Evolutionary conservation across 2,888 invertebrate species (phyloP), one percentile per base, ranked within the genome.

Genomic region (Acronicta alni): DNA sequence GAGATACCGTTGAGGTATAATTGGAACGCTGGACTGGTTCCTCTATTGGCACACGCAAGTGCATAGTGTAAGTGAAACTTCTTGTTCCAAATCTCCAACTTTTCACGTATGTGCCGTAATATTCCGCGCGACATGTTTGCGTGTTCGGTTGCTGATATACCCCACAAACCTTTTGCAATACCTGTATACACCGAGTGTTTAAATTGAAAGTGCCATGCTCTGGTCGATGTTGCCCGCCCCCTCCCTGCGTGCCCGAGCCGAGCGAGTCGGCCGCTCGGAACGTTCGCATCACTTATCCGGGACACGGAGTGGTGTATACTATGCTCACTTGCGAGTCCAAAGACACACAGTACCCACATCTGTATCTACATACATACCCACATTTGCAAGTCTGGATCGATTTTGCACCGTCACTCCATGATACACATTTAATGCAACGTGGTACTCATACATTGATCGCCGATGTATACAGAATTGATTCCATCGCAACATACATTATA

Each of bases 321-420:
- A 85, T 86, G 87, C 82, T 85, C 87, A 89, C 88, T 87, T 86
- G 86, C 88, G 84, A 84, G 81, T 86, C 87, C 85, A 83, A 83
- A 88, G 83, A 87, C 80, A 85, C 79, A 89, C 85, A 84, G 81
- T 81, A 86, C 84, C 81, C 77, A 85, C 82, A 83, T 77, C 75
- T 83, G 75, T 81, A 80, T 81, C 79, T 71, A 81, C 75, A 73
- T 75, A 81, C 77, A 75, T 75, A 81, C 75, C 81, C 75, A 89
- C 88, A 90, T 84, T 84, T 89, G 89, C 91, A 90, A 90, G 87
- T 89, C 86, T 87, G 87, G 91, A 92, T 94, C 95, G 95, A 95
- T 95, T 95, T 95, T 95, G 95, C 95, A 95, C 95, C 95, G 95
- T 93, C 90, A 93, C 92, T 93, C 92, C 93, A 91, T 90, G 85